Percentiles rank a stretch among this genome's conserved stretches.
Conservation (phyloP, 2,113 vertebrate genomes). For the Phaethornis superciliosus region DNA sequence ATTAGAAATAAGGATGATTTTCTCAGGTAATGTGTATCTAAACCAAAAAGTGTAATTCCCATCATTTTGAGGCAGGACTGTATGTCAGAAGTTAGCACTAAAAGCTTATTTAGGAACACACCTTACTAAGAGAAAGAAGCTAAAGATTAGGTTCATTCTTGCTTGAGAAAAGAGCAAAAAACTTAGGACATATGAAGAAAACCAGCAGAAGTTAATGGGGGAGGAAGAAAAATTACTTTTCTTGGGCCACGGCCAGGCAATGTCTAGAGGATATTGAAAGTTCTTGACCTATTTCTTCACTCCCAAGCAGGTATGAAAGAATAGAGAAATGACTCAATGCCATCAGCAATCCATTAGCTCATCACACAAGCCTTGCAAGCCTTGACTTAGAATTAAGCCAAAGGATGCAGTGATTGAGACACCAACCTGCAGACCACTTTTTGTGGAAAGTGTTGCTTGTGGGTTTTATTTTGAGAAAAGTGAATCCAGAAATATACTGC, state of each 20-base stretch:
- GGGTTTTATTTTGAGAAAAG: neutral
- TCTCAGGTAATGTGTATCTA: neutral
- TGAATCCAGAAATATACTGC: neutral
- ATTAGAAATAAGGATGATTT: constrained; percentile 11
- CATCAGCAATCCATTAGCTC: neutral
- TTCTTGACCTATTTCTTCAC: neutral
- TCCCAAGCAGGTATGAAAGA: neutral
- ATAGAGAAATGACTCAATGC: neutral
- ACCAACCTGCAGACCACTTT: neutral
- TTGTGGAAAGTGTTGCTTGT: neutral
- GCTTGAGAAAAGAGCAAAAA: neutral
- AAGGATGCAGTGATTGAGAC: neutral
- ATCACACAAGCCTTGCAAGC: neutral
- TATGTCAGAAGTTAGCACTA: neutral
- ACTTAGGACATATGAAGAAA: neutral
- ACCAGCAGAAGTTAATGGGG: neutral
- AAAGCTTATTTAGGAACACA: neutral
- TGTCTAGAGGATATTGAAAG: neutral
- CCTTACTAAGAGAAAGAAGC: neutral
- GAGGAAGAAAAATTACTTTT: neutral
- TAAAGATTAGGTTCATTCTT: neutral
- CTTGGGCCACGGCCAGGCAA: neutral
- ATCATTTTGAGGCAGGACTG: neutral
- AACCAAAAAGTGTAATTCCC: neutral
- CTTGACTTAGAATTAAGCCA: neutral